Percentiles rank a stretch among this genome's conserved stretches.
These are phyloP conservation scores for Steinernema khuongi DNA, from an alignment of 1,140 invertebrate genomes.

Conservation along the genomic window DNA sequence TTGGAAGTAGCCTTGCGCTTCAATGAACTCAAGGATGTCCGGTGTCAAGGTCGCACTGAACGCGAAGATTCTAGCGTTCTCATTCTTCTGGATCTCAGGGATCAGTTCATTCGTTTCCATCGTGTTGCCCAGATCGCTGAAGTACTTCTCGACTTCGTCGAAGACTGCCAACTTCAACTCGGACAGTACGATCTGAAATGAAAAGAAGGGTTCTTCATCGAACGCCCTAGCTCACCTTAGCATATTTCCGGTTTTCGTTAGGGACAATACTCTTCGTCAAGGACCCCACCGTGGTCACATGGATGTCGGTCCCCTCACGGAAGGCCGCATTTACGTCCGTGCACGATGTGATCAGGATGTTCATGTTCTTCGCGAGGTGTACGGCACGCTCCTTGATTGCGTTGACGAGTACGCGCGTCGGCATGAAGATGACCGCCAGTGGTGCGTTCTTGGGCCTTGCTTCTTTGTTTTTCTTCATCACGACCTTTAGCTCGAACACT, in stretches of 20 bases:
- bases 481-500: background rate
- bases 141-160: background rate
- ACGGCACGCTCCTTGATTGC: background rate
- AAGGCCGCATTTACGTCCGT: background rate
- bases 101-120: background rate
- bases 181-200: background rate
- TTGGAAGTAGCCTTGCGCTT: background rate
- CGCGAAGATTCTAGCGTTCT: background rate
- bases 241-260: background rate
- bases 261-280: background rate
- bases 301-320: background rate
- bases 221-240: too few relatives aligned
- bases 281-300: background rate
- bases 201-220: too few relatives aligned
- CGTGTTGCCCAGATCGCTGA: background rate
- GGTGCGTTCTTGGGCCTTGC: background rate
- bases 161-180: background rate
- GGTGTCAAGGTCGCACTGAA: background rate
- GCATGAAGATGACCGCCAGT: background rate
- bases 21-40: background rate
- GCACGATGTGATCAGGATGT: background rate
- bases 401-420: background rate
- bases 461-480: background rate
- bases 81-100: background rate
- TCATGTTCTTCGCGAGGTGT: background rate